Percentiles rank a stretch among this genome's conserved stretches.
Evolutionary conservation across 1,140 invertebrate species (phyloP).

Genomic region (Cotesia typhae): DNA sequence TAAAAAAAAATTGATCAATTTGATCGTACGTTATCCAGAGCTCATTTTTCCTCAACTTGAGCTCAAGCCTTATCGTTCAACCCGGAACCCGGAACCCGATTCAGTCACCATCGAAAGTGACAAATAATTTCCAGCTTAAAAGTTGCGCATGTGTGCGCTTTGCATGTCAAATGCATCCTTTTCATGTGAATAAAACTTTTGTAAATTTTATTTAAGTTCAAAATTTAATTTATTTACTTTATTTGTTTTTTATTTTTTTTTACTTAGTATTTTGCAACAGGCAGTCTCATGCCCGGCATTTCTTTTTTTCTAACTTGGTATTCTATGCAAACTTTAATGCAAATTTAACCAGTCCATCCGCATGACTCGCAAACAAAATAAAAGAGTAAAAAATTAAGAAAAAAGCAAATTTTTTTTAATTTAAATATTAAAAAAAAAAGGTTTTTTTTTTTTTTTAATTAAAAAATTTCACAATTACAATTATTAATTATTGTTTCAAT

Average conservation of each 20-base stretch:
- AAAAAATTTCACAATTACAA: too few species aligned
- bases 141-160: conserved; percentile 9
- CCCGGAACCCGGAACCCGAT: background rate
- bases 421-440: too few species aligned
- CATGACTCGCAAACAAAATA: background rate
- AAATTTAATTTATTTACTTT: background rate
- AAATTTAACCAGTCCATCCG: conserved; percentile 25
- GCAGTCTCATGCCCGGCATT: conserved; percentile 19
- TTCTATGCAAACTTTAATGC: conserved; percentile 19
- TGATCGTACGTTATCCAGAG: background rate
- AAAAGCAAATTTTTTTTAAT: too few species aligned
- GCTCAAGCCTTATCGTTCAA: conserved; percentile 23
- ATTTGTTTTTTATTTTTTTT: conserved; percentile 21
- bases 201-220: conserved; percentile 15
- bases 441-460: too few species aligned
- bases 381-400: conserved; percentile 5
- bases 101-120: conserved; percentile 10
- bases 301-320: background rate
- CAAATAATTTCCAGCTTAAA: conserved; percentile 13
- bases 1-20: too few species aligned
- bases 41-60: background rate
- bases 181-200: background rate
- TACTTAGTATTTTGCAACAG: conserved; percentile 6
- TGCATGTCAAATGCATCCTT: conserved; percentile 28
- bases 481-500: too few species aligned